Evolutionary conservation across 2,888 invertebrate genomes (phyloP).

Genomic region (Heliconius erato): DNA sequence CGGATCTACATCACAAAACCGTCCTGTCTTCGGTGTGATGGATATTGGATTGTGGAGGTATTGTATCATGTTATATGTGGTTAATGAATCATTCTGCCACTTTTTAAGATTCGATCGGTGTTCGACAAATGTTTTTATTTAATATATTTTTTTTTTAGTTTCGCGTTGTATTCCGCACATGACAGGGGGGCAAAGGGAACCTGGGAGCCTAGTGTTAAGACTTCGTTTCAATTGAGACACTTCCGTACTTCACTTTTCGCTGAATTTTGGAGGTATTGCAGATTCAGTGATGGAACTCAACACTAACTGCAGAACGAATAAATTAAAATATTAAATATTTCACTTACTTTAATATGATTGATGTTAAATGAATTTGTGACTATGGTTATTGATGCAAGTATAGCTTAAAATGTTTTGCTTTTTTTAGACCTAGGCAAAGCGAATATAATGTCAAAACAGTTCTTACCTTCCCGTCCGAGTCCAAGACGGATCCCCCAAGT

Average conservation of each 20-base stretch:
- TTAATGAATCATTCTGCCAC: constrained; percentile 58
- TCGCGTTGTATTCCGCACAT: not conserved
- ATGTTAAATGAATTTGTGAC: too few relatives aligned
- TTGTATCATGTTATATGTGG: constrained; percentile 56
- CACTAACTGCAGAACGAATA: too few relatives aligned
- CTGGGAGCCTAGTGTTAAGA: too few relatives aligned
- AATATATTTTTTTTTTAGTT: not conserved
- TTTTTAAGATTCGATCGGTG: constrained; percentile 52
- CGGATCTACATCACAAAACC: constrained; percentile 63
- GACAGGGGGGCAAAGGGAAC: too few relatives aligned
- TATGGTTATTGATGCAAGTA: too few relatives aligned
- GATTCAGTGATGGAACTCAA: too few relatives aligned
- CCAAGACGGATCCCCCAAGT: not conserved
- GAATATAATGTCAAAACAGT: not conserved
- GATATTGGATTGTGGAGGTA: constrained; percentile 55
- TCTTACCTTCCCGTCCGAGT: too few relatives aligned
- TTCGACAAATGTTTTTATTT: constrained; percentile 18
- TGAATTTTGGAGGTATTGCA: too few relatives aligned
- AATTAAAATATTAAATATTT: too few relatives aligned
- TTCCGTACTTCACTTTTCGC: too few relatives aligned
- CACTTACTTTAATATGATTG: too few relatives aligned
- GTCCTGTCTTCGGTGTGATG: constrained; percentile 58
- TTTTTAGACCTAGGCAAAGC: not conserved
- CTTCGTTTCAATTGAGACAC: too few relatives aligned
- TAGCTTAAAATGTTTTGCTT: not conserved